Evolutionary conservation across 2,113 vertebrate genomes (phyloP).

Genomic region (Papio anubis): DNA sequence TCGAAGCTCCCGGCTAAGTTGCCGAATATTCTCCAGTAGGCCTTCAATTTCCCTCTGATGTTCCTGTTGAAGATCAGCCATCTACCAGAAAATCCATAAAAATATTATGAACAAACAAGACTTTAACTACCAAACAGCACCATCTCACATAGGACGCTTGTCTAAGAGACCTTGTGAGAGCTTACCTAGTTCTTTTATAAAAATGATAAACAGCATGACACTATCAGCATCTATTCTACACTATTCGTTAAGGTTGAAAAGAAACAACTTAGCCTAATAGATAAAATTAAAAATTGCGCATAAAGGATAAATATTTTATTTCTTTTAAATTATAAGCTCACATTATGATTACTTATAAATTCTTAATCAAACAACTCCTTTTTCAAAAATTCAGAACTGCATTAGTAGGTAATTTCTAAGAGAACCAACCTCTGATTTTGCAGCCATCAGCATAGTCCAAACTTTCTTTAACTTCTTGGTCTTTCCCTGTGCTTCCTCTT

Average conservation of each 20-base stretch:
- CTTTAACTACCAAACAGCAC: neutral
- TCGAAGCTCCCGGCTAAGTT: conserved; percentile 95
- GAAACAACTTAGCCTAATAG: neutral
- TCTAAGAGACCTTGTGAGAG: neutral
- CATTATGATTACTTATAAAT: neutral
- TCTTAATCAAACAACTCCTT: neutral
- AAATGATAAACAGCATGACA: neutral
- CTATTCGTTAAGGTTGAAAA: neutral
- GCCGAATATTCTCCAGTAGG: conserved; percentile 95
- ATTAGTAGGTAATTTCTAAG: neutral
- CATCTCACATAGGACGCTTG: neutral
- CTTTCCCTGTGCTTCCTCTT: conserved; percentile 98
- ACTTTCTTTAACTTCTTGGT: conserved; percentile 99
- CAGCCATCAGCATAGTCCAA: conserved; percentile 99
- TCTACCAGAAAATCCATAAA: conserved; percentile 80
- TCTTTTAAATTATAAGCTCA: conserved; percentile 28
- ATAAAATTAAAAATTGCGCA: neutral
- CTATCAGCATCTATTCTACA: neutral
- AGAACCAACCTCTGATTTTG: conserved; percentile 94
- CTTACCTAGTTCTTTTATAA: neutral
- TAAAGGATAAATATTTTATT: neutral
- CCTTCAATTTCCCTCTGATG: conserved; percentile 98
- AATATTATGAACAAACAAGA: conserved; percentile 28
- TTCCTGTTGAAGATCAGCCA: conserved; percentile 98
- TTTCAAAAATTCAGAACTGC: neutral